Percentiles rank a stretch among this genome's conserved stretches.
Evolutionary conservation across 2,113 vertebrate genomes (phyloP).

Genomic region (Cairina moschata): DNA sequence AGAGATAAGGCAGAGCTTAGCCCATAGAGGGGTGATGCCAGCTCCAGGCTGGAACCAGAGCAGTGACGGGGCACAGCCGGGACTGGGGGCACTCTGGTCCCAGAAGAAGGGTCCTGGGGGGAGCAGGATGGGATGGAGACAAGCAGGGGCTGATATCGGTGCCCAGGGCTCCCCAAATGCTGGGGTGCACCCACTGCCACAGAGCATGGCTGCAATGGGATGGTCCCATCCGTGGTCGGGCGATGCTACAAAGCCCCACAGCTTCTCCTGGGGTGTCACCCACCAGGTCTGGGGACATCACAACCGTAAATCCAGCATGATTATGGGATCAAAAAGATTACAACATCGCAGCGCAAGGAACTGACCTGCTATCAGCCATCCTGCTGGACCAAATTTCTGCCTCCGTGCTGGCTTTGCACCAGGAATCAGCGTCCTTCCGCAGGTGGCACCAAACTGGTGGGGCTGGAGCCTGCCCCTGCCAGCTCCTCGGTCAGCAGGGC

Average conservation of each 20-base stretch:
- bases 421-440: fast-evolving
- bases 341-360: fast-evolving
- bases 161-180: too few relatives aligned
- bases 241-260: neutral
- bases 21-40: neutral
- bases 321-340: neutral
- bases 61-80: neutral
- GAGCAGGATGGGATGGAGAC: neutral
- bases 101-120: neutral
- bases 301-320: neutral
- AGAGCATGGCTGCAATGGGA: too few relatives aligned
- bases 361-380: fast-evolving
- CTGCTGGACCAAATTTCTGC: fast-evolving
- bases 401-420: fast-evolving
- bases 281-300: neutral
- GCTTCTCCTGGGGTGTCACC: neutral
- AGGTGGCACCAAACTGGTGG: fast-evolving
- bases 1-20: neutral
- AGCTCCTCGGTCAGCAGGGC: too few relatives aligned
- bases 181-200: too few relatives aligned
- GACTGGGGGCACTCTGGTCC: neutral
- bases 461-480: too few relatives aligned
- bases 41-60: fast-evolving
- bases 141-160: neutral
- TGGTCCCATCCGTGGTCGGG: too few relatives aligned